Conservation (phyloP, 1,140 invertebrate species). For the Pemphigus obesinymphae region DNA sequence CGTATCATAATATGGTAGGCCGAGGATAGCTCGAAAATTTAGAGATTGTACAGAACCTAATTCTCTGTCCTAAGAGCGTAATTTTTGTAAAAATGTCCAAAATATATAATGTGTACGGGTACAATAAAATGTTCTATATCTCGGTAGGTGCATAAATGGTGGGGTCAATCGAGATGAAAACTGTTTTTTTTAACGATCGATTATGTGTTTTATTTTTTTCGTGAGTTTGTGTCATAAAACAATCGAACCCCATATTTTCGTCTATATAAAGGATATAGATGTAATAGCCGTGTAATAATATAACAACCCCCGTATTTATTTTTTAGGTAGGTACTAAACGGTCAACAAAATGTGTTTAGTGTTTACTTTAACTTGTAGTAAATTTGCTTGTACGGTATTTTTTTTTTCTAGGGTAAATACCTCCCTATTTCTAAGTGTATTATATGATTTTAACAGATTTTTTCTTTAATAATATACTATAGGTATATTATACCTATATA, state of each 20-base stretch:
- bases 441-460: background rate
- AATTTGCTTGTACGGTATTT: conserved; percentile 3
- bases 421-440: background rate
- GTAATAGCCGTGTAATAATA: background rate
- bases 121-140: too few species aligned
- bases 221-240: conserved; percentile 12
- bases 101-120: too few species aligned
- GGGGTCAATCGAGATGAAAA: background rate
- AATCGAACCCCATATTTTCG: conserved; percentile 3
- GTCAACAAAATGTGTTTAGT: conserved; percentile 18
- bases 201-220: background rate
- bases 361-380: conserved; percentile 27
- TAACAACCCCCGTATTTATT: background rate
- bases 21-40: too few species aligned
- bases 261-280: background rate
- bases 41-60: too few species aligned
- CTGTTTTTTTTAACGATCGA: background rate
- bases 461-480: too few species aligned
- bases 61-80: too few species aligned
- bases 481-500: background rate
- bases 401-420: background rate
- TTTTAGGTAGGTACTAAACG: too few species aligned
- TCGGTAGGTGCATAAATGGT: background rate
- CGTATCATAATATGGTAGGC: too few species aligned
- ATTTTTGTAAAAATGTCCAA: too few species aligned